phyloP scores from a whole-genome alignment of 2,888 invertebrate species.

The Hoplodrina ambigua region DNA sequence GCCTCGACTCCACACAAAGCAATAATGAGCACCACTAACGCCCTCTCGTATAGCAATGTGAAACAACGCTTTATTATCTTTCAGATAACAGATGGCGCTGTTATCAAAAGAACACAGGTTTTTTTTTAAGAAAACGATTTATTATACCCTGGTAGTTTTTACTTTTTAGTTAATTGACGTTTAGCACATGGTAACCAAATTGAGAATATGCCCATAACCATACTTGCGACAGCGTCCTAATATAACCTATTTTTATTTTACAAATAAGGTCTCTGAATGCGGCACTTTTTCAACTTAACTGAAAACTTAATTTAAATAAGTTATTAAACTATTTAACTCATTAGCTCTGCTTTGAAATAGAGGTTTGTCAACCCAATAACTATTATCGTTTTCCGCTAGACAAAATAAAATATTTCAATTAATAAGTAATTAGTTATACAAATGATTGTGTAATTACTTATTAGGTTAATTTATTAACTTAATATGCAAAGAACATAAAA shows the following conservation, averaged over 20 bases:
- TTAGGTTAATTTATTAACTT: too few species aligned
- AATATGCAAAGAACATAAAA: too few species aligned
- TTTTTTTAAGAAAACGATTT: too few species aligned
- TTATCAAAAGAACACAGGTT: background rate
- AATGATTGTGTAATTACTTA: background rate
- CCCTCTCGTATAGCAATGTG: slow-evolving; percentile 53
- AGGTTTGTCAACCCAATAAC: background rate
- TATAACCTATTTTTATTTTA: too few species aligned
- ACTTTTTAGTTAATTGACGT: too few species aligned
- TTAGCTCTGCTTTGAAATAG: background rate
- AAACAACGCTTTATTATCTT: background rate
- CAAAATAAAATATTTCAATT: slow-evolving; percentile 1
- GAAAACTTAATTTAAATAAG: background rate
- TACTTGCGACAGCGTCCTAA: too few species aligned
- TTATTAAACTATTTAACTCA: background rate
- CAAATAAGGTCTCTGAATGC: too few species aligned
- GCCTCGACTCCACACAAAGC: slow-evolving; percentile 30
- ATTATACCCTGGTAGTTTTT: too few species aligned
- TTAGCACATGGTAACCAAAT: too few species aligned
- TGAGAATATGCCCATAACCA: too few species aligned
- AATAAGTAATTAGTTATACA: background rate
- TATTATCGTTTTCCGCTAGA: slow-evolving; percentile 1
- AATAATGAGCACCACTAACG: slow-evolving; percentile 44
- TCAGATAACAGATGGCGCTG: slow-evolving; percentile 51
- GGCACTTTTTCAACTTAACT: too few species aligned